Evolutionary conservation across 2,797 vertebrate genomes (phyloP), one percentile per base, ranked within the genome.

Genomic region (Diplodus puntazzo): DNA sequence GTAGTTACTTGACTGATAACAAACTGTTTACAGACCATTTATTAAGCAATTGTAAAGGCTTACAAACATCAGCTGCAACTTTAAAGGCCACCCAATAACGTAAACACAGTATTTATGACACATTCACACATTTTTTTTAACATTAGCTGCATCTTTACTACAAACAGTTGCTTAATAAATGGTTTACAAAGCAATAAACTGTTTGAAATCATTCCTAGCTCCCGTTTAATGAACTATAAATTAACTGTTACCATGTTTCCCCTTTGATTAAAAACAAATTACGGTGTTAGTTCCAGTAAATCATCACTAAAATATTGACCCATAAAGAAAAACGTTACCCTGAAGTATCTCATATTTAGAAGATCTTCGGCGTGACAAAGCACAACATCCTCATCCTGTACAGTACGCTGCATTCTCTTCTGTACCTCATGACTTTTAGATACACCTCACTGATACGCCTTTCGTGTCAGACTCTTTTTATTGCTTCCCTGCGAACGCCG

Each of bases 401-500:
- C 67, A 57, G 34, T n/a, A 2, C 65, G 1, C 61, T 23, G 62
- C 75, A 64, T 48, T 23, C 65, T 71, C 49, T 53, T 59, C 70
- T 78, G 57, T 69, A 89, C 87, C 77, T 81, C 58, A 59, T 86
- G 89, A 88, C 89, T 92, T 88, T 87, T 87, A 92, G 89, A 88
- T 89, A 88, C 87, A 86, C 82, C 77, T 87, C 84, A 59, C 66
- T 87, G 90, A 93, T 90, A 82, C 76, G 90, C 91, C 88, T 27
- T 87, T 80, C 88, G 80, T 89, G 88, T 92, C 91, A 88, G 86
- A 74, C 30, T 34, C 30, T 27, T 27, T 90, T 92, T 92, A 93
- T 92, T 92, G 90, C 89, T 90, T 92, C 88, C 75, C 88, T 54
- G 82, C 14, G 86, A 89, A 89, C 21, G 81, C 87, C 16, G 83